Base-by-base conservation (phyloP, 2,797 vertebrate species). In the Onychomys arenicola region DNA sequence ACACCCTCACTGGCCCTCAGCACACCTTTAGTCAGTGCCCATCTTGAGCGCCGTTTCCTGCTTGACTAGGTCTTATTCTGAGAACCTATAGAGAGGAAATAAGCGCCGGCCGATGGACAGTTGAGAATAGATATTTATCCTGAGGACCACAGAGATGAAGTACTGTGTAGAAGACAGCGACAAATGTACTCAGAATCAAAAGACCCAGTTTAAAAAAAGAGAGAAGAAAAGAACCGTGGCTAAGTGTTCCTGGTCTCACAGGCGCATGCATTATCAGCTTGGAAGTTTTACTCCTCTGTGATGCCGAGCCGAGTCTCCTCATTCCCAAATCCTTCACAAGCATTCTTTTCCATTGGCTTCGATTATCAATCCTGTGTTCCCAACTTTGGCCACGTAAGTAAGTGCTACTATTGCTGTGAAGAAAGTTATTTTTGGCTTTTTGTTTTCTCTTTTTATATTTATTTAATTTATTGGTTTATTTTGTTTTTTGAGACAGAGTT, bases 121-220 rank as follows among this genome's bases (percentile, higher is more conserved):
- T 69, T 83, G 55, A 95, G 52, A 88, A 88, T 8, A 73, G 59
- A 93, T 95, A 71, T 59, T 92, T 91, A 89, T 80, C 78, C 91
- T 57, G 21, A 52, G 76, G 43, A 40, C 85, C 34, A 40, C 59
- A 52, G 43, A 67, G 27, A 65, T 55, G 59, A 34, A 81, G 34
- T 32, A 21, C 37, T 8, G 19, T 46, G 40, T 52, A 88, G 27
- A 73, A 52, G 69, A 73, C 2, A n/a, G 16, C 81, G 91, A 91
- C 14, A 90, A 34, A 90, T 84, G 55, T 71, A 5, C 57, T 91
- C 55, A 43, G 16, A 67, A 86, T 55, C 94, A 69, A 29, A 67
- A 71, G 59, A 85, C 55, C 14, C 16, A 6, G 85, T 71, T 73
- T 37, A 40, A 29, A 43, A 43, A 57, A 14, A 57, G 21, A 82